These are phyloP conservation scores for Apus apus DNA, from an alignment of 2,113 vertebrate species.

Conservation along the genomic window DNA sequence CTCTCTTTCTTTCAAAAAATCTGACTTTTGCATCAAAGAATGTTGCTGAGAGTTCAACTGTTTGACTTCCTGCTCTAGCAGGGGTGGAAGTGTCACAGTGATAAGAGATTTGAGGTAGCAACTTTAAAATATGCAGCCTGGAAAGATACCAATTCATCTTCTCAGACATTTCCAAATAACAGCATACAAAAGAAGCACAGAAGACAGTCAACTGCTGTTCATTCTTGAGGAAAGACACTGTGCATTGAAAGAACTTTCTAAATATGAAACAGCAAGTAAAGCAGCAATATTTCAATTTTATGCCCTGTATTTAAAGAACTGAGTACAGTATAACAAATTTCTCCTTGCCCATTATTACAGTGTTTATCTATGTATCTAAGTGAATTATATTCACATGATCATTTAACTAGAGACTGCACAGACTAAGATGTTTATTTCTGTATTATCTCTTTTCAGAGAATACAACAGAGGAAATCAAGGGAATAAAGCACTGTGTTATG, in stretches of 20 bases:
- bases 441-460: background rate
- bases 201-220: background rate
- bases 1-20: background rate
- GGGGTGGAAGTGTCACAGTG: background rate
- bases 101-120: background rate
- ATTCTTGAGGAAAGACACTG: background rate
- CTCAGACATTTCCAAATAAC: background rate
- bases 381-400: background rate
- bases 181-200: background rate
- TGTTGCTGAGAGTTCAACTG: background rate
- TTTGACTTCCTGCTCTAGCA: background rate
- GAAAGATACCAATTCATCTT: background rate
- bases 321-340: background rate
- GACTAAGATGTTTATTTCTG: background rate
- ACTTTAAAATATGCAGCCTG: background rate
- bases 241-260: background rate
- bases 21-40: background rate
- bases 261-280: background rate
- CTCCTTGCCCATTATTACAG: background rate
- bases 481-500: background rate
- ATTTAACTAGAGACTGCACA: background rate
- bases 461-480: background rate
- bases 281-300: background rate
- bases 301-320: background rate
- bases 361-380: background rate